A percentile compares a stretch with the other conserved stretches of the same genome.
phyloP scores from a whole-genome alignment of 2,113 vertebrate genomes.

The Salvator merianae region DNA sequence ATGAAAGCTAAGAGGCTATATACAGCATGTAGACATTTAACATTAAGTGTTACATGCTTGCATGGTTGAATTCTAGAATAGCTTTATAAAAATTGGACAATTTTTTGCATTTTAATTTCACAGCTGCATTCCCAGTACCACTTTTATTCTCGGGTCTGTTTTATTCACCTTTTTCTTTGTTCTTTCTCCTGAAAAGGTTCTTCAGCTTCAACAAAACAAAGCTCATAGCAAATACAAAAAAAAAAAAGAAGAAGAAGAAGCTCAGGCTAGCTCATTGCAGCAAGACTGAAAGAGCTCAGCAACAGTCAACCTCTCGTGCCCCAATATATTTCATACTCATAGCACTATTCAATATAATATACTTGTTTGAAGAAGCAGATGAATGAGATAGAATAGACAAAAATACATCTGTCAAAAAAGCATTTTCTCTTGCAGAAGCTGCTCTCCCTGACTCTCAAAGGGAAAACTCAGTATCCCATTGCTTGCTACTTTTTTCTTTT shows the following conservation, averaged over 20 bases:
- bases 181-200: neutral
- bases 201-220: neutral
- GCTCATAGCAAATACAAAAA: neutral
- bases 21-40: too few relatives aligned
- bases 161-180: neutral
- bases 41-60: too few relatives aligned
- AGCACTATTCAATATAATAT: conserved; percentile 18
- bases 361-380: conserved; percentile 17
- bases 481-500: neutral
- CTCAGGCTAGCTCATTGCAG: conserved; percentile 6
- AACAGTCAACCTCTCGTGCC: neutral
- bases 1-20: too few relatives aligned
- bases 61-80: too few relatives aligned
- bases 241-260: neutral
- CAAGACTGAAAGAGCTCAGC: neutral
- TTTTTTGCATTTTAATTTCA: neutral
- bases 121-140: neutral
- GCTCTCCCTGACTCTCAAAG: conserved; percentile 38
- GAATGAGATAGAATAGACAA: conserved; percentile 39
- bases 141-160: neutral
- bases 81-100: too few relatives aligned
- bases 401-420: conserved; percentile 31
- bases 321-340: neutral
- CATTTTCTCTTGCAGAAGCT: conserved; percentile 11
- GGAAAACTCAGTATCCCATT: conserved; percentile 14